These are phyloP conservation scores for Ladona fulva DNA, from an alignment of 1,140 invertebrate species.

Conservation along the genomic window DNA sequence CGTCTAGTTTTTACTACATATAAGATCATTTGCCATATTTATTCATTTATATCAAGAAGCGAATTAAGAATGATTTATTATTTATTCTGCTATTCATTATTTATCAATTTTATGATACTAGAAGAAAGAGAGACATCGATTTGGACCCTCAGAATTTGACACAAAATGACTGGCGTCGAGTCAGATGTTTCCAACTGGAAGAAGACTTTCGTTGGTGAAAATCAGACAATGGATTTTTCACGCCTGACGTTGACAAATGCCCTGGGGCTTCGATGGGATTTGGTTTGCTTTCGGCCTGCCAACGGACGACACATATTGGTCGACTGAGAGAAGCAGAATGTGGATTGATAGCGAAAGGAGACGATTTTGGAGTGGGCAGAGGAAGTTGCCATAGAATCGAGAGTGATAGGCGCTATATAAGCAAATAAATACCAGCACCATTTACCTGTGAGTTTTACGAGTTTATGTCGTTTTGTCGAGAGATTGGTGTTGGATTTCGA, in stretches of 20 bases:
- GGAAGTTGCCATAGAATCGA: too few relatives aligned
- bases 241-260: constrained; percentile 2
- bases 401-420: too few relatives aligned
- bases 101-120: background rate
- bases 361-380: too few relatives aligned
- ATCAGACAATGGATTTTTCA: constrained; percentile 6
- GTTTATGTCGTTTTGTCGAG: too few relatives aligned
- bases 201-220: background rate
- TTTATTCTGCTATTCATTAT: background rate
- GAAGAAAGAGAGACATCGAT: background rate
- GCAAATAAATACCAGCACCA: too few relatives aligned
- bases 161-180: background rate
- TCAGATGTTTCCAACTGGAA: constrained; percentile 1
- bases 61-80: background rate
- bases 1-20: too few relatives aligned
- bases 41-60: background rate
- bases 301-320: too few relatives aligned
- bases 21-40: background rate
- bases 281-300: background rate
- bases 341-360: too few relatives aligned
- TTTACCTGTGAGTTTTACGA: too few relatives aligned
- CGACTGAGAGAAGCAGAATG: too few relatives aligned
- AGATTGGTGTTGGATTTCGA: too few relatives aligned
- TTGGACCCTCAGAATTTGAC: background rate
- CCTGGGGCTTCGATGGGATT: background rate